phyloP scores from a whole-genome alignment of 2,888 invertebrate genomes.

The Nysson spinosus region DNA sequence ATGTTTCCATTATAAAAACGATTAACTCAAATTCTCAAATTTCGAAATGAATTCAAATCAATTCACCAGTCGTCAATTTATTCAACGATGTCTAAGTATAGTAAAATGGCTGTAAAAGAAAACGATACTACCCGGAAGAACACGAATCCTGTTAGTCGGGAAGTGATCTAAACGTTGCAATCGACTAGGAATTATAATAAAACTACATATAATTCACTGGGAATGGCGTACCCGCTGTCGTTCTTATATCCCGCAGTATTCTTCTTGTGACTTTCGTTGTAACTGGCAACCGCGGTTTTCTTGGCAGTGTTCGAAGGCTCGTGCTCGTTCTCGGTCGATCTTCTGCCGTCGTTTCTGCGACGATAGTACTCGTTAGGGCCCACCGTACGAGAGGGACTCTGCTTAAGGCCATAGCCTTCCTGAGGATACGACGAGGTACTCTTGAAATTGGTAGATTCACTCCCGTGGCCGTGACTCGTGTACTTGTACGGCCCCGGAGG shows the following conservation, averaged over 20 bases:
- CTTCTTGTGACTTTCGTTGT: conserved; percentile 75
- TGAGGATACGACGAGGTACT: conserved; percentile 66
- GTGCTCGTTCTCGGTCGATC: conserved; percentile 59
- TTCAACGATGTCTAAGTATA: too few relatives aligned
- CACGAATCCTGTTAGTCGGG: too few relatives aligned
- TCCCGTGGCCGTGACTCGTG: conserved; percentile 65
- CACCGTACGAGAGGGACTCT: conserved; percentile 57
- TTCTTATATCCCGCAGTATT: conserved; percentile 76
- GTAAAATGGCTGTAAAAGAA: too few relatives aligned
- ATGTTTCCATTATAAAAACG: too few relatives aligned
- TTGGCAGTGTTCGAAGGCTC: conserved; percentile 61
- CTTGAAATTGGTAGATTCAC: conserved; percentile 70
- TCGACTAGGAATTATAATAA: too few relatives aligned
- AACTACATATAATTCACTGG: too few relatives aligned
- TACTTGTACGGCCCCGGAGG: conserved; percentile 70
- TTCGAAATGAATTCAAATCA: too few relatives aligned
- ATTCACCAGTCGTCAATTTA: too few relatives aligned
- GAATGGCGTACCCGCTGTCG: conserved; percentile 71
- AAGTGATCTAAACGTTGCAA: too few relatives aligned
- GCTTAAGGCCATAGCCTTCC: conserved; percentile 69
- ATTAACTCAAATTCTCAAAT: too few relatives aligned
- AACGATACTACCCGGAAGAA: too few relatives aligned
- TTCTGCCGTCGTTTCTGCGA: conserved; percentile 59
- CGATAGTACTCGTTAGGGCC: conserved; percentile 63
- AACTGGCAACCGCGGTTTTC: conserved; percentile 68